These are phyloP conservation scores for Pangasius krempfi DNA, from an alignment of 2,797 vertebrate species.

Conservation along the genomic window DNA sequence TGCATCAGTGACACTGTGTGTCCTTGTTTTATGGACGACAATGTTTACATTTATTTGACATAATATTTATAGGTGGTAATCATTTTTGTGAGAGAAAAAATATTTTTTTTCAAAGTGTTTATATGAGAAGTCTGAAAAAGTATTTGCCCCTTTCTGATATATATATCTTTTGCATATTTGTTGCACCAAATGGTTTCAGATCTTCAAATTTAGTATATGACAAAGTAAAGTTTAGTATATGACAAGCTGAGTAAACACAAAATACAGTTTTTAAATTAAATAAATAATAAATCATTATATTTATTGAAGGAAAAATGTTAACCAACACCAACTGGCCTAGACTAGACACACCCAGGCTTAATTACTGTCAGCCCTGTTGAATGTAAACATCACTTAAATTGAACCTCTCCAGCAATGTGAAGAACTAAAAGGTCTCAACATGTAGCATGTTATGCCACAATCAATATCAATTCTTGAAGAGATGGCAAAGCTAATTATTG, in stretches of 20 bases:
- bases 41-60: background rate
- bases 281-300: background rate
- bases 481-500: background rate
- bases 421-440: background rate
- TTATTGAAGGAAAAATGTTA: background rate
- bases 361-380: too few relatives aligned
- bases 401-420: too few relatives aligned
- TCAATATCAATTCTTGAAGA: background rate
- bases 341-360: too few relatives aligned
- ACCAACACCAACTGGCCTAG: too few relatives aligned
- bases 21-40: too few relatives aligned
- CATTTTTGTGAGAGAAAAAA: background rate
- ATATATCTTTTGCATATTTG: background rate
- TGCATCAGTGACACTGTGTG: too few relatives aligned
- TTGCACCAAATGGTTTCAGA: background rate
- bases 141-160: too few relatives aligned
- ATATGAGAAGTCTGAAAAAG: too few relatives aligned
- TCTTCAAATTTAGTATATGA: background rate
- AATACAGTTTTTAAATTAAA: background rate
- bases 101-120: too few relatives aligned
- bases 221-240: too few relatives aligned
- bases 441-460: background rate
- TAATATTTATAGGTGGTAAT: background rate
- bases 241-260: too few relatives aligned
- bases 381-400: background rate